Evolutionary conservation across 2,113 vertebrate genomes (phyloP).

Genomic region (Opisthocomus hoazin): DNA sequence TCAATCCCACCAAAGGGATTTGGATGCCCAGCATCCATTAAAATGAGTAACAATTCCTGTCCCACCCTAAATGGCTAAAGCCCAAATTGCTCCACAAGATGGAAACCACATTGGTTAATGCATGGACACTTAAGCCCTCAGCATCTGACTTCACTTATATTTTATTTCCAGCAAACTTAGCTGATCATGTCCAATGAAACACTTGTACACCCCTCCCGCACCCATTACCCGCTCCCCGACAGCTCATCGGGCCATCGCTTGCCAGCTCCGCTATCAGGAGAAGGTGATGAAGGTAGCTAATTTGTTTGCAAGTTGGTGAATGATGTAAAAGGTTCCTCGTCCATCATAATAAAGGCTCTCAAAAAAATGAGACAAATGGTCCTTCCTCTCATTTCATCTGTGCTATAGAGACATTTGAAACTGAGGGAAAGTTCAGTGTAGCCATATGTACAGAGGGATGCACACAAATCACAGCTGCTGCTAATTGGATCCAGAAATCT

Average conservation of each 20-base stretch:
- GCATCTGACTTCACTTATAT: constrained; percentile 46
- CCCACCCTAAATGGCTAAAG: neutral
- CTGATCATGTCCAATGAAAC: constrained; percentile 15
- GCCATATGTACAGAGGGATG: constrained; percentile 41
- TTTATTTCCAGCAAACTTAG: constrained; percentile 50
- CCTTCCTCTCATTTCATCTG: neutral
- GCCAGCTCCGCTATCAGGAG: constrained; percentile 15
- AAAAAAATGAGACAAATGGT: constrained; percentile 32
- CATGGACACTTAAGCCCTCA: constrained; percentile 45
- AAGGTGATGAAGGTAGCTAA: constrained; percentile 55
- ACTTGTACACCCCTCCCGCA: neutral
- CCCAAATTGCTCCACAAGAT: constrained; percentile 18
- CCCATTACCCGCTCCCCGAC: neutral
- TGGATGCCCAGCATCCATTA: constrained; percentile 50
- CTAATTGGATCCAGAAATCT: constrained; percentile 60
- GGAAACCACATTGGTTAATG: constrained; percentile 51
- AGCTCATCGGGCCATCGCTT: neutral
- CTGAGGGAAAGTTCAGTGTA: constrained; percentile 42
- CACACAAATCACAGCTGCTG: constrained; percentile 69
- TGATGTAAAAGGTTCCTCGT: constrained; percentile 52
- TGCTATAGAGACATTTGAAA: constrained; percentile 1
- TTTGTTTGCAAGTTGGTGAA: constrained; percentile 56
- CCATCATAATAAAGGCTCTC: constrained; percentile 48
- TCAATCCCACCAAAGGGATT: neutral
- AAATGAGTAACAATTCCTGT: constrained; percentile 50